phyloP scores from a whole-genome alignment of 2,888 invertebrate species.

The Sphaeridia pumilis region DNA sequence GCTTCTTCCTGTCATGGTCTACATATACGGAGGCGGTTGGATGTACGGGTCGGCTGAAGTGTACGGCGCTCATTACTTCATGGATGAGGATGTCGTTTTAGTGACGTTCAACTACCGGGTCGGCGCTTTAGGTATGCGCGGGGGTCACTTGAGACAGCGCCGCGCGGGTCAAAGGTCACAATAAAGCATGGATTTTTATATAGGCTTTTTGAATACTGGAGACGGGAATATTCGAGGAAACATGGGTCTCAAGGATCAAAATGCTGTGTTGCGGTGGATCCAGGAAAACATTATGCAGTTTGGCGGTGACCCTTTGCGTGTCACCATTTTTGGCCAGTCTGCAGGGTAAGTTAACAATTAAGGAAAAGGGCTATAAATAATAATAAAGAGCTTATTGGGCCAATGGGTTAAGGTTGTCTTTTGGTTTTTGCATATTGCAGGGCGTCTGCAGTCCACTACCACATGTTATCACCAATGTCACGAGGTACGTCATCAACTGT shows the following conservation, averaged over 20 bases:
- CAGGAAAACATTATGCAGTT: slow-evolving; percentile 8
- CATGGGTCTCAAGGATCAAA: slow-evolving; percentile 1
- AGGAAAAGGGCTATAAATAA: too few species aligned
- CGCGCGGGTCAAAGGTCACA: not conserved
- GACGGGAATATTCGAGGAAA: slow-evolving; percentile 7
- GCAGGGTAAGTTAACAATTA: slow-evolving; percentile 1
- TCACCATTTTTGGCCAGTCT: not conserved
- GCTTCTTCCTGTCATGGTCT: slow-evolving; percentile 8
- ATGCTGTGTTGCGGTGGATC: slow-evolving; percentile 3
- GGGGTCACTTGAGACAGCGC: too few species aligned
- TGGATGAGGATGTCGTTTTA: slow-evolving; percentile 6
- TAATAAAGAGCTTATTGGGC: not conserved
- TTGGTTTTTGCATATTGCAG: not conserved
- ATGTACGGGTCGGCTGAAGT: slow-evolving; percentile 5
- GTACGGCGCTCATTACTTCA: slow-evolving; percentile 5
- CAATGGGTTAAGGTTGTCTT: too few species aligned
- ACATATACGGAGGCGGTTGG: slow-evolving; percentile 4
- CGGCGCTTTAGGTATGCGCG: slow-evolving; percentile 14
- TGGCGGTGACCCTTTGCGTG: slow-evolving; percentile 9
- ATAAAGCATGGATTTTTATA: slow-evolving; percentile 5
- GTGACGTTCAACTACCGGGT: slow-evolving; percentile 9
- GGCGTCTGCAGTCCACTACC: slow-evolving; percentile 3
- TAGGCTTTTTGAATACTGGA: slow-evolving; percentile 10
- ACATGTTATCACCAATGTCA: slow-evolving; percentile 10
- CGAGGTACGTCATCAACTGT: slow-evolving; percentile 5